Base-by-base conservation (phyloP, 2,888 invertebrate genomes). In the Herminia tarsipennalis region DNA sequence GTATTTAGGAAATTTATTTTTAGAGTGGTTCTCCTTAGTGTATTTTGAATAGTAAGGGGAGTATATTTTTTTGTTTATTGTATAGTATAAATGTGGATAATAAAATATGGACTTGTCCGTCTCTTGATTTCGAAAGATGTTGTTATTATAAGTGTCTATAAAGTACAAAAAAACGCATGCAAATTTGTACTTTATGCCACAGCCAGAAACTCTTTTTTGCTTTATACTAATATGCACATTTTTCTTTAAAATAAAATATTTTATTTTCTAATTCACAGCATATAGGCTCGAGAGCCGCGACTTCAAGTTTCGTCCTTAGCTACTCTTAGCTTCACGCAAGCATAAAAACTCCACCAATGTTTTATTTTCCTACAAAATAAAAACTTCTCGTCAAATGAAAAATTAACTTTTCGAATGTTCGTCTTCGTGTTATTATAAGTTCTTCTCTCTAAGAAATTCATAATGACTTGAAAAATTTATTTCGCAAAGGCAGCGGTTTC, bases 321-420 rank as follows among this genome's bases (percentile, higher is more conserved):
- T 2, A 12, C 39, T 63, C 43, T 56, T 50, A 32, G 40, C 51
- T 59, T 58, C 43, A 52, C 34, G 49, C 10, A 16, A 52, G 43
- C 52, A 37, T 50, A 47, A 65, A 63, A 70, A 57, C 50, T 57
- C 55, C 48, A 21, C 39, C 32, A 22, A 54, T 59, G 56, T 66
- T 61, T 62, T 65, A 56, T 57, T 56, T 41, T 40, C 29, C 46
- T 54, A 22, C 48, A 63, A 65, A 63, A 56, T 44, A 69, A 62
- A 54, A 71, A 72, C 71, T 70, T 59, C 62, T 53, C 49, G 55
- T 56, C 51, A 52, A 50, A 74, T 66, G 67, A 76, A 54, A 66
- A 72, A 80, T 78, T 75, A 70, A 73, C 72, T 77, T 78, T 76
- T 71, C 69, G 62, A 66, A 66, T 69, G 73, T 78, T 72, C 65